Evolutionary conservation across 2,113 vertebrate genomes (phyloP), one percentile per base, ranked within the genome.

Genomic region (Carettochelys insculpta): DNA sequence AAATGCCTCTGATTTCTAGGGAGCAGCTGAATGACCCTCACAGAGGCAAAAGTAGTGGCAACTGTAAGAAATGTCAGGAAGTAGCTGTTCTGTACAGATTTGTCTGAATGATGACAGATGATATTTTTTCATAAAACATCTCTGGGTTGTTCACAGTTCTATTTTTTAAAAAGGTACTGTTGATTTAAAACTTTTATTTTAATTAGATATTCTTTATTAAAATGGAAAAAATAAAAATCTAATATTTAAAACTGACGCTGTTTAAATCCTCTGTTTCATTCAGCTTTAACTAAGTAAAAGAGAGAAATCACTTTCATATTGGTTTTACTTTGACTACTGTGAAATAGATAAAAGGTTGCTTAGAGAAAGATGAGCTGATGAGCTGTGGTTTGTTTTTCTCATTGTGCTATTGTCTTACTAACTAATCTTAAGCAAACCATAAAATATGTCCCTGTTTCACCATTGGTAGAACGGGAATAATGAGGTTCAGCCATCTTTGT

Each of bases 71-170:
- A 6, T 3, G 38, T 7, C 27, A 25, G 65, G 1, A 4, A 1
- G 0, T 1, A 1, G 4, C 7, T 0, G 0, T 1, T 1, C 2
- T 83, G 89, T 83, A n/a, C 14, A 65, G 78, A 1, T 34, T 14
- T 68, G 6, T 47, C 2, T 1, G 13, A 19, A 3, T 3, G 17
- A 38, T 3, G 3, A 6, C 1, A 0, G 9, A 29, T 41, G 47
- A 29, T 29, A 0, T 31, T 86, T 52, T 84, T 9, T 2, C 0
- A 0, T 11, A 8, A 3, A 3, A 1, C 1, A 0, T 4, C 4
- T 56, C 2, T 3, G 41, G 0, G 0, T 48, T 8, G 0, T 54
- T 45, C 77, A 34, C 2, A 4, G 3, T 24, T 27, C 78, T 2
- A 43, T 41, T 22, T 25, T 43, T 24, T 73, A 43, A 25, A 41